Percentiles rank a stretch among this genome's conserved stretches.
Conservation (phyloP, 2,888 invertebrate genomes). For the Plagodis dolabraria region DNA sequence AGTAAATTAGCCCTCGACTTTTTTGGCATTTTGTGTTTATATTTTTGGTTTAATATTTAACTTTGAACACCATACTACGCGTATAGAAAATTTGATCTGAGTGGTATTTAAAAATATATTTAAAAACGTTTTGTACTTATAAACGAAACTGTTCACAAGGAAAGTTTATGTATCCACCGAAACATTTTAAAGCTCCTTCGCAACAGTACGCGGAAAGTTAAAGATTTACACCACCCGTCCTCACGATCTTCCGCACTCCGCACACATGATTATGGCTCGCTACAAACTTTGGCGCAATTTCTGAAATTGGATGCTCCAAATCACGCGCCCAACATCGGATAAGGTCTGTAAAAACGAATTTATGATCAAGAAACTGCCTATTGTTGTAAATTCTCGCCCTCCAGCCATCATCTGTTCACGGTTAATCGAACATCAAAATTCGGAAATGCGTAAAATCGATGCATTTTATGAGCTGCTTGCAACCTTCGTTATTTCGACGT, state of each 20-base stretch:
- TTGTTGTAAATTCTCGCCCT: slow-evolving; percentile 59
- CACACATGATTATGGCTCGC: slow-evolving; percentile 37
- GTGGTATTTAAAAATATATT: no score
- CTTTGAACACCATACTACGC: no score
- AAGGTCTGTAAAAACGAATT: slow-evolving; percentile 44
- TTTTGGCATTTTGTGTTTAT: no score
- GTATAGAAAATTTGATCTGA: no score
- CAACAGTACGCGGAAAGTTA: slow-evolving; percentile 17
- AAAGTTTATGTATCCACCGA: slow-evolving; percentile 3
- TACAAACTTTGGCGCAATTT: slow-evolving; percentile 40
- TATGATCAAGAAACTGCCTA: slow-evolving; percentile 52
- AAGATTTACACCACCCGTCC: slow-evolving; percentile 31
- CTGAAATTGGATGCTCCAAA: slow-evolving; percentile 40
- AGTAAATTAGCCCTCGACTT: no score
- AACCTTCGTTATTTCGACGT: slow-evolving; percentile 44
- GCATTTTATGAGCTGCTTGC: slow-evolving; percentile 54
- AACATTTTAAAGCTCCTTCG: slow-evolving; percentile 8
- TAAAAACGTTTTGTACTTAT: no score
- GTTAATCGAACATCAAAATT: slow-evolving; percentile 61
- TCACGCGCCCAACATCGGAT: slow-evolving; percentile 38
- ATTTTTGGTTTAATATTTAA: no score
- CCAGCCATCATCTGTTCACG: slow-evolving; percentile 52
- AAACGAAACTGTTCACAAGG: no score
- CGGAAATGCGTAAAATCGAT: slow-evolving; percentile 64
- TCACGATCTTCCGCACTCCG: slow-evolving; percentile 27